Evolutionary conservation across 2,113 vertebrate species (phyloP), one percentile per base, ranked within the genome.

Genomic region (Bubo bubo): DNA sequence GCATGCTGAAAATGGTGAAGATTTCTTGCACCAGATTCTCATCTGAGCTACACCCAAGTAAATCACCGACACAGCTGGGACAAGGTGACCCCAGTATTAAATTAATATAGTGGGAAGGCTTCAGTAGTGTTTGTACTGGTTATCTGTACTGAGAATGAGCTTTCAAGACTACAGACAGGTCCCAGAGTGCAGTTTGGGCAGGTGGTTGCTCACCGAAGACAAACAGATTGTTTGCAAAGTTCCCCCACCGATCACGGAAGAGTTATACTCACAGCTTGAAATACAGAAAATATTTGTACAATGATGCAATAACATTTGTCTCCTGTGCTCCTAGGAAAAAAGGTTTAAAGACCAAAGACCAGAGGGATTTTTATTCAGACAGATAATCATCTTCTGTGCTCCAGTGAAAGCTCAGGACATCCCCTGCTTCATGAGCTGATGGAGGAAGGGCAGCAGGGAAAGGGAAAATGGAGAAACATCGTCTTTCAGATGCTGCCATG

Each of bases 221-320:
- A 95, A 95, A 81, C 10, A 87, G 81, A 59, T 52, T 52, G 30
- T 90, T 96, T 95, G 64, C 35, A 92, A 87, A 97, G 77, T 68
- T 89, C 58, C 47, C 55, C 34, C 88, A 88, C 58, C 6, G 56
- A 64, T 88, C 88, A 66, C 11, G 47, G 63, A 89, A 72, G 60
- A 95, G 87, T 97, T 79, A 74, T 47, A 81, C 27, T 62, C 93
- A 74, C 92, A 95, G 84, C 64, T 10, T n/a, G 37, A 95, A 87
- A 92, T 93, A 92, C 82, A 95, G 58, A 92, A 97, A 74, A 66
- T 82, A 32, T 93, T 90, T 27, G 58, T 95, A 90, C 49, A 59
- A 63, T 71, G 64, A 76, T 88, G 66, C 80, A 96, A 75, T 64
- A 81, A 86, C 28, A n/a, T 83, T 91, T 6, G 6, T 64, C 56